Percentiles rank a stretch among this genome's conserved stretches.
Conservation (phyloP, 2,888 invertebrate species). For the Sympetrum striolatum region DNA sequence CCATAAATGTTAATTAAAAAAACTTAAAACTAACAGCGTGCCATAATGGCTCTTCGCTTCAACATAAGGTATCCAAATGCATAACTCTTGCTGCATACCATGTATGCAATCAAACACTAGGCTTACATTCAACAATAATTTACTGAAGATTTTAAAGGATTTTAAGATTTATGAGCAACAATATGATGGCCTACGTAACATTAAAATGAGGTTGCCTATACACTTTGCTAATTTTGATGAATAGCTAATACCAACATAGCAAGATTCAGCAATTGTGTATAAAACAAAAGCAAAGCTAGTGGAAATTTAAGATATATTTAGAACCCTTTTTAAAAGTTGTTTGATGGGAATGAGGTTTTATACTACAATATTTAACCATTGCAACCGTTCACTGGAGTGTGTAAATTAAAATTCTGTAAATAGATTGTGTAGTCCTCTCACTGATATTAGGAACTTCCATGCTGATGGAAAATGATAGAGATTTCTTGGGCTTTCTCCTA, state of each 20-base stretch:
- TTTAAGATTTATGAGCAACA: neutral
- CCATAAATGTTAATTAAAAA: no score
- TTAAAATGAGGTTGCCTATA: neutral
- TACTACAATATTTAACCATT: neutral
- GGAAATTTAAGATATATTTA: neutral
- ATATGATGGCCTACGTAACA: neutral
- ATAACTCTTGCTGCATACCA: slow-evolving; percentile 11
- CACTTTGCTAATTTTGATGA: neutral
- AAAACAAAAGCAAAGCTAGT: neutral
- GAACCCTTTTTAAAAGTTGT: neutral
- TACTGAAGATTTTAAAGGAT: neutral
- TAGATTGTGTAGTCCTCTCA: neutral
- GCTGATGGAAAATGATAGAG: neutral
- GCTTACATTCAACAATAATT: neutral
- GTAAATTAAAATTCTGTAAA: neutral
- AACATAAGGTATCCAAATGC: neutral
- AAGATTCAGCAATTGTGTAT: neutral
- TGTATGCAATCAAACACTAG: slow-evolving; percentile 9
- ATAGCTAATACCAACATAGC: neutral
- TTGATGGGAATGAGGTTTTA: neutral
- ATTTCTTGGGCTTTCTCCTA: slow-evolving; percentile 22
- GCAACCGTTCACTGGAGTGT: neutral
- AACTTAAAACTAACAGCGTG: neutral
- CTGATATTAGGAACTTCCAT: slow-evolving; percentile 22
- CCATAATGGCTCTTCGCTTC: neutral